A percentile compares a stretch with the other conserved stretches of the same genome.
Evolutionary conservation across 1,140 invertebrate genomes (phyloP).

Genomic region (Ceratoteleas bidentatus): DNA sequence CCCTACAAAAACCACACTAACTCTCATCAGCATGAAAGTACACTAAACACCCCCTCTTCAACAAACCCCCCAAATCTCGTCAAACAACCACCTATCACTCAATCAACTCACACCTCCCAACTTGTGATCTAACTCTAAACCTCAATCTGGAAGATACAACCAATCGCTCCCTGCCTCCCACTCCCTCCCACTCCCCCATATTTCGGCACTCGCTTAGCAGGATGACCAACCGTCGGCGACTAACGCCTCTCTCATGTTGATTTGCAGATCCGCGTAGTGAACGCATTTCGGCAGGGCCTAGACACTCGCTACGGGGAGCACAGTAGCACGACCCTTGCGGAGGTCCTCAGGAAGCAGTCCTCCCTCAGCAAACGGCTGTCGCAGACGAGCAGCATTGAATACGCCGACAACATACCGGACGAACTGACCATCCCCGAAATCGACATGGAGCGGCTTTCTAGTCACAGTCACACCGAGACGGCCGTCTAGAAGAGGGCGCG

Average conservation of each 20-base stretch:
- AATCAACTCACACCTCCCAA: no score
- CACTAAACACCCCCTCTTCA: not conserved
- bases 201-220: no score
- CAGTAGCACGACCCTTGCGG: slow-evolving; percentile 92
- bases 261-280: slow-evolving; percentile 98
- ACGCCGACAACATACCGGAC: slow-evolving; percentile 92
- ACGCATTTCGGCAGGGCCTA: slow-evolving; percentile 99
- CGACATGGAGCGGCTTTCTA: slow-evolving; percentile 93
- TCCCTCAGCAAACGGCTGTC: slow-evolving; percentile 94
- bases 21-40: not conserved
- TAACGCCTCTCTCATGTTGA: slow-evolving; percentile 51
- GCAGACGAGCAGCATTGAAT: slow-evolving; percentile 95
- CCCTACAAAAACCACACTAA: no score
- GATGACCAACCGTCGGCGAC: not conserved
- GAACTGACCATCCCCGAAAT: slow-evolving; percentile 93
- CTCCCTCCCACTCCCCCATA: not conserved
- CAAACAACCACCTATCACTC: no score
- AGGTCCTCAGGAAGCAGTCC: slow-evolving; percentile 94
- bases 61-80: not conserved
- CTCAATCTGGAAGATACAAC: slow-evolving; percentile 44
- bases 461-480: slow-evolving; percentile 95
- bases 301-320: slow-evolving; percentile 96
- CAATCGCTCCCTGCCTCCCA: slow-evolving; percentile 9
- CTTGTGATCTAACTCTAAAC: no score
- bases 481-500: slow-evolving; percentile 86